Evolutionary conservation across 2,113 vertebrate genomes (phyloP), one percentile per base, ranked within the genome.

Genomic region (Channa argus): DNA sequence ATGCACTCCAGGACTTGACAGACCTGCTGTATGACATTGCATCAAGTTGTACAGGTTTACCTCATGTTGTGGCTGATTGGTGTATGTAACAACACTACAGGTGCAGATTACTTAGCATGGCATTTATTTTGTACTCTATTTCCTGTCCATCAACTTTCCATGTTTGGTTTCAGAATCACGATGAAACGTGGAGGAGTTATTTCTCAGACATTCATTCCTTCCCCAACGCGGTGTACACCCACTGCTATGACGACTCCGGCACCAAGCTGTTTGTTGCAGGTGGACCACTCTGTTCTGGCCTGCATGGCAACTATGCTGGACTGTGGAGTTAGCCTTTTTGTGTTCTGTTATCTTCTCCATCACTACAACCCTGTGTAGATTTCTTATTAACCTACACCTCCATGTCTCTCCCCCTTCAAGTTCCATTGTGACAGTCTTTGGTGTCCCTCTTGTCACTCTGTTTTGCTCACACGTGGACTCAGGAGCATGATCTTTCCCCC

Each of bases 101-200:
- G 15, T 10, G 5, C 14, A 9, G 7, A 58, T 36, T 37, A 50
- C 6, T 8, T 34, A 3, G 46, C 4, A 45, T 3, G 8, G 34
- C 14, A 12, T 50, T 5, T 13, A 15, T 5, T n/a, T 52, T 24
- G 3, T 14, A 38, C 12, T 14, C 38, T 61, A 12, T 52, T 11
- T 50, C 9, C 43, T 47, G 45, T 13, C 46, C 11, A 0, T n/a
- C 33, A 24, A 55, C 47, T 67, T 51, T 63, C 43, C 12, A 34
- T 74, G 12, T 52, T 24, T 67, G 77, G 55, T 80, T 58, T 65
- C 88, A 99, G 98, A 99, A 96, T 91, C 97, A 99, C 59, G 97
- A 99, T 45, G 97, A 99, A 89, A 99, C 97, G 13, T 99, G 98
- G 98, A 95, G 97, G 93, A 98, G 97, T 93, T 99, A 99, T 90